Percentiles rank a stretch among this genome's conserved stretches.
These are phyloP conservation scores for Oxystoma pomonae DNA, from an alignment of 2,888 invertebrate genomes.

Conservation along the genomic window DNA sequence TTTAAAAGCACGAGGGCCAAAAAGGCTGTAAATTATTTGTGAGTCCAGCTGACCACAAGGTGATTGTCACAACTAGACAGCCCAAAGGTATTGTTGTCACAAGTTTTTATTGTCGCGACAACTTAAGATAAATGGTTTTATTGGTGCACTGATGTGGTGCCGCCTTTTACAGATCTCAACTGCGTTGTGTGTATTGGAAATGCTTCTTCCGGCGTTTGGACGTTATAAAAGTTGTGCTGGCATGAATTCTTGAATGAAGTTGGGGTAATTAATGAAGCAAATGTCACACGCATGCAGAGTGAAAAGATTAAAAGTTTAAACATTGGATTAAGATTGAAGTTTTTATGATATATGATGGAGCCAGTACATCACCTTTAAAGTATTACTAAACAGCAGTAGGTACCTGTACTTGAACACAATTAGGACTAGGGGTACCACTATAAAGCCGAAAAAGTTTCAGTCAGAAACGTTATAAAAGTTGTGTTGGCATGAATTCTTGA, in stretches of 20 bases:
- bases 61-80: slow-evolving; percentile 3
- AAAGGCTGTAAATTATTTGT: slow-evolving; percentile 20
- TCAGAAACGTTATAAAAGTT: too few relatives aligned
- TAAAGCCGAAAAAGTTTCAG: too few relatives aligned
- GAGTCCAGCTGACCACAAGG: slow-evolving; percentile 1
- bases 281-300: too few relatives aligned
- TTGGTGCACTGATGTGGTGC: slow-evolving; percentile 13
- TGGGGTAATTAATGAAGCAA: not conserved
- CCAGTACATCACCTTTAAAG: too few relatives aligned
- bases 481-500: not conserved
- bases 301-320: not conserved
- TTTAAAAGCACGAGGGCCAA: slow-evolving; percentile 2
- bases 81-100: slow-evolving; percentile 27
- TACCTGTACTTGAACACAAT: too few relatives aligned
- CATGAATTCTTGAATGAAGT: not conserved
- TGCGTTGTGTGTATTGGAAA: not conserved
- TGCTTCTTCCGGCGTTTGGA: not conserved
- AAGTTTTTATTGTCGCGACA: slow-evolving; percentile 31
- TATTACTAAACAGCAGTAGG: too few relatives aligned
- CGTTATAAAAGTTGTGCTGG: not conserved
- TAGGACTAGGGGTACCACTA: too few relatives aligned
- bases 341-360: too few relatives aligned
- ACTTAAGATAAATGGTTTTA: slow-evolving; percentile 35
- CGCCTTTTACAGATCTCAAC: not conserved
- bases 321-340: too few relatives aligned